Base-by-base conservation (phyloP, 2,888 invertebrate species). In the Metopia argyrocephala region DNA sequence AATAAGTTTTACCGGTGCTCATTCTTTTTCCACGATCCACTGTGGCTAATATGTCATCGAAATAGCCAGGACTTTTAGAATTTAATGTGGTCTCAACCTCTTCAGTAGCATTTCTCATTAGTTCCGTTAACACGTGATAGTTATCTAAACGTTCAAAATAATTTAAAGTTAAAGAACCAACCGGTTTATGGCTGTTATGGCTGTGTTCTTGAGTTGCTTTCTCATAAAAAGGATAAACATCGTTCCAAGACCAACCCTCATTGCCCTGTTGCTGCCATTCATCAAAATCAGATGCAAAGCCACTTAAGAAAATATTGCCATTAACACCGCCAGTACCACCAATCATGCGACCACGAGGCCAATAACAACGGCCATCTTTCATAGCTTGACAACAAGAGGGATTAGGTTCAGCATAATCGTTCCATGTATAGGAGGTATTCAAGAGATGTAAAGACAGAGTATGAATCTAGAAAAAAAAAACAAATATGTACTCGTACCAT, bases 21-120 rank as follows among this genome's bases (percentile, higher is more conserved):
- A 91, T 87, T 81, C 93, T 89, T 82, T 91, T 91, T 0, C 94
- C 94, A 6, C 91, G 87, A 28, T 90, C 88, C 0, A 91, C 91
- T 15, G 92, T 94, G 0, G 92, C 91, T 85, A 93, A 93, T 1
- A 93, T 88, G 56, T 91, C 91, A 0, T 85, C 84, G 12, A 92
- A 92, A 84, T 93, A 93, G 12, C 94, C 94, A 2, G 84, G 82
- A 15, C 69, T 70, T 56, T 82, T 83, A 20, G 84, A 46, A 38
- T 79, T 78, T 18, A 84, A 92, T 0, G 93, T 94, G 85, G 94
- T 93, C 0, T 95, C 95, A 81, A 95, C 85, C 85, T 96, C 94
- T 52, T 91, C 83, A 0, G 93, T 94, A 0, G 94, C 95, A 65
- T 86, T 89, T 59, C 85, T 54, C 23, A 87, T 73, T 85, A 94